Evolutionary conservation across 2,113 vertebrate species (phyloP), one percentile per base, ranked within the genome.

Genomic region (Rhineura floridana): DNA sequence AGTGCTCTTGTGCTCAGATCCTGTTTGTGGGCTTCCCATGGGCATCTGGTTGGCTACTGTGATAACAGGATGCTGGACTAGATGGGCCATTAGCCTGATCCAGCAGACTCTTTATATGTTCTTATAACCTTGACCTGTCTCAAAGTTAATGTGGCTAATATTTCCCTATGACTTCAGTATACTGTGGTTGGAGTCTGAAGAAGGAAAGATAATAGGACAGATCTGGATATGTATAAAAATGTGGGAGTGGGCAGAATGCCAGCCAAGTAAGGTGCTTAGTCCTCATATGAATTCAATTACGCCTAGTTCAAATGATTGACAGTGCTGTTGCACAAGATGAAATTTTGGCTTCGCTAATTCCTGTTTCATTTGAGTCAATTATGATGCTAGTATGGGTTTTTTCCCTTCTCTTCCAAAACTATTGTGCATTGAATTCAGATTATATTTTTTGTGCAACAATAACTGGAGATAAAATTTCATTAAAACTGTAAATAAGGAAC

Each of bases 391-490:
- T 93, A 28, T 52, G 11, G 83, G 80, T 81, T 89, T 91, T 52
- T 93, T 93, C 94, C 92, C 80, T 90, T 65, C 93, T 95, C 95
- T 92, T 73, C 91, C 91, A 87, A 93, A 85, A 72, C 17, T n/a
- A n/a, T 73, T 77, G 25, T 67, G 46, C 76, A 42, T 95, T 92
- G 75, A 88, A 89, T 0, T 3, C 50, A 86, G 90, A 85, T 92
- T 93, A 83, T 93, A 59, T 59, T 59, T 94, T 95, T 88, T 86
- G 87, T 42, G 21, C 81, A 89, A 81, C 94, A 91, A 92, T 76
- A 92, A 69, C 90, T 86, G 75, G 39, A 85, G 87, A 87, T 93
- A 93, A 93, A 95, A 90, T 93, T 94, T 95, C 93, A 93, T 90
- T 93, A 91, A 85, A 83, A 67, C 91, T 93, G 63, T 93, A 95